Conservation (phyloP, 2,113 vertebrate species). For the Rhinolophus ferrumequinum region DNA sequence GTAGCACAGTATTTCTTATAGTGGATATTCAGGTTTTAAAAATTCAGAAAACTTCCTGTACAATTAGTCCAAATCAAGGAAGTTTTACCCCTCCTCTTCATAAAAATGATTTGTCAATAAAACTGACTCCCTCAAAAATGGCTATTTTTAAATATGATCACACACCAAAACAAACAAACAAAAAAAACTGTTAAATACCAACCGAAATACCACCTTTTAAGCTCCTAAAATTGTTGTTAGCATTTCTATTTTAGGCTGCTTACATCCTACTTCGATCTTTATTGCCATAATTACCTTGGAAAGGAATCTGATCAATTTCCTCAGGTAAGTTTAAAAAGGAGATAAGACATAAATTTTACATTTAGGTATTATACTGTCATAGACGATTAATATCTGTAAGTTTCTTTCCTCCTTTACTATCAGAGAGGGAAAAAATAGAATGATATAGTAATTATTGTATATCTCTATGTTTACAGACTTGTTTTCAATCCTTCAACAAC, state of each 20-base stretch:
- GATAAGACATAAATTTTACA: background rate
- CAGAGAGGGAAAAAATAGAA: background rate
- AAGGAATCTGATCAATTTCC: background rate
- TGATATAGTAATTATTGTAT: background rate
- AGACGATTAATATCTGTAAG: background rate
- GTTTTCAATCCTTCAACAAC: background rate
- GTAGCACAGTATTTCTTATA: background rate
- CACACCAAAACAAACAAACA: background rate
- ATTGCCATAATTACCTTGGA: background rate
- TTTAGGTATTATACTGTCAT: background rate
- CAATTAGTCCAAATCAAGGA: background rate
- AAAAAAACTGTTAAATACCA: background rate
- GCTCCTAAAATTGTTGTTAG: background rate
- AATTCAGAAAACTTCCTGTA: background rate
- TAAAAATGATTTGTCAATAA: background rate
- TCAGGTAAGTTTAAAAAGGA: constrained; percentile 7
- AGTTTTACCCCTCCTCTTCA: background rate
- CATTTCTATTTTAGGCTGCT: background rate
- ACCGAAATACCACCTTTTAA: background rate
- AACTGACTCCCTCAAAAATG: background rate
- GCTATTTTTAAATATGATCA: background rate
- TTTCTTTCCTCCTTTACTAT: background rate
- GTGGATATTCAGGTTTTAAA: background rate
- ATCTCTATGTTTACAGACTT: background rate
- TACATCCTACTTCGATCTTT: background rate